Evolutionary conservation across 2,797 vertebrate genomes (phyloP).

Genomic region (Catamblyrhynchus diadema): DNA sequence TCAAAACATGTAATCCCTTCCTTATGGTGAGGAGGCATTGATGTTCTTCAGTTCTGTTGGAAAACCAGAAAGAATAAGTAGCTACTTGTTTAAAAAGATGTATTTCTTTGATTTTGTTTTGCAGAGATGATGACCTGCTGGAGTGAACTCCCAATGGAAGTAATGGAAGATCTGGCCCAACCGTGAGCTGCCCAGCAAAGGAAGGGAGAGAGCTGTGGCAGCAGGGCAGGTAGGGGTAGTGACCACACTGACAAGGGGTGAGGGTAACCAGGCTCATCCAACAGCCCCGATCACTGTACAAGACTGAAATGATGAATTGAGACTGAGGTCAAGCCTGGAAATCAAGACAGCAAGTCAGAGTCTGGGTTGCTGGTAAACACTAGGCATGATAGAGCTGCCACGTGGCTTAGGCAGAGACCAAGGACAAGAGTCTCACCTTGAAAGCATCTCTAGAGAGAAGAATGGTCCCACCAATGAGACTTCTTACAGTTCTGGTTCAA

Average conservation of each 20-base stretch:
- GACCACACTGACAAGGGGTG: not conserved
- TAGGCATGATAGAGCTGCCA: not conserved
- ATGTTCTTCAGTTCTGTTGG: not conserved
- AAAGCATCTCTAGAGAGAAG: not conserved
- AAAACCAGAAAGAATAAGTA: not conserved
- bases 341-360: not conserved
- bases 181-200: not conserved
- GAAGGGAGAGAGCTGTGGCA: not conserved
- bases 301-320: not conserved
- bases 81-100: not conserved
- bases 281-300: not conserved
- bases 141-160: not conserved
- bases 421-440: not conserved
- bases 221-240: not conserved
- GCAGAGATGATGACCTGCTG: not conserved
- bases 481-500: not conserved
- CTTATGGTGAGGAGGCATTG: not conserved
- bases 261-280: not conserved
- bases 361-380: not conserved
- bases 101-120: not conserved
- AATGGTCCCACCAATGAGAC: not conserved
- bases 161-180: not conserved
- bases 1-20: not conserved
- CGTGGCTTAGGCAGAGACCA: not conserved
- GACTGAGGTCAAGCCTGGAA: not conserved